Percentiles rank a stretch among this genome's conserved stretches.
phyloP scores from a whole-genome alignment of 2,113 vertebrate species.

The Rhinoderma darwinii region DNA sequence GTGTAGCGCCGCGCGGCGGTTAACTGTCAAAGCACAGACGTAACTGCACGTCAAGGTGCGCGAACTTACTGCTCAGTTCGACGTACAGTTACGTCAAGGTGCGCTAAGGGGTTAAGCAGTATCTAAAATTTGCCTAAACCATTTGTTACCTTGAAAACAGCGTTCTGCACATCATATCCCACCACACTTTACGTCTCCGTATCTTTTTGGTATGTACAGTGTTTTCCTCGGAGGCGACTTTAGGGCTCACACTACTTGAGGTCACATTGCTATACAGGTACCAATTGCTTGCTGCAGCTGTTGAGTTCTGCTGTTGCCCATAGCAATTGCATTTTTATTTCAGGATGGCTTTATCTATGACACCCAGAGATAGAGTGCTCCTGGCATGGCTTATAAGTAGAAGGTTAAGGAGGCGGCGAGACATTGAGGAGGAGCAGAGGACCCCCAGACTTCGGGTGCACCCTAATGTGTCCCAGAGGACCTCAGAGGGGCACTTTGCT shows the following conservation, averaged over 20 bases:
- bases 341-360: background rate
- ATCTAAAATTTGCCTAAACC: no score
- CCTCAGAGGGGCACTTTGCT: background rate
- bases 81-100: no score
- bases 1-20: no score
- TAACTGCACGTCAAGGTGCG: no score
- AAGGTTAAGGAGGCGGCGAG: background rate
- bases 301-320: background rate
- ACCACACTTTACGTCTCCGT: background rate
- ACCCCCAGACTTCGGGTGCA: background rate
- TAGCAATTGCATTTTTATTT: background rate
- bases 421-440: background rate
- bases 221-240: background rate
- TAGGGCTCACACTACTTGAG: background rate
- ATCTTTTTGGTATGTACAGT: background rate
- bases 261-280: no score
- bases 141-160: no score
- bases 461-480: background rate
- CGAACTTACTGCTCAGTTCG: no score
- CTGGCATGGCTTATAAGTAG: background rate
- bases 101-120: no score
- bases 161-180: no score
- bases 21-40: no score
- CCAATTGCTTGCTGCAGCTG: background rate
- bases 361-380: background rate